Base-by-base conservation (phyloP, 2,797 vertebrate species). In the Microhierax caerulescens region DNA sequence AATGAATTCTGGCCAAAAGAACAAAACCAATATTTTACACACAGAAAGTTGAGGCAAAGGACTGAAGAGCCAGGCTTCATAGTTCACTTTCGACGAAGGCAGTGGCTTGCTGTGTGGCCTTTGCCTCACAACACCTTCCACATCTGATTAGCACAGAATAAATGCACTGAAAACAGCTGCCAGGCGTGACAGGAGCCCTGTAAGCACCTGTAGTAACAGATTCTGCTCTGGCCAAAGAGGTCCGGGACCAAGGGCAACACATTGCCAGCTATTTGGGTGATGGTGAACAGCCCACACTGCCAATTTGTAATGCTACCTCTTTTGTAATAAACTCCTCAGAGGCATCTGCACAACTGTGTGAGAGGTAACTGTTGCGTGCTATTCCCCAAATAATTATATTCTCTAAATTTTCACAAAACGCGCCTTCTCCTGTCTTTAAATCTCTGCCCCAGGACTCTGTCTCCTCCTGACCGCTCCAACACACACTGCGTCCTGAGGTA, bases 271-370 rank as follows among this genome's bases (percentile, higher is more conserved):
- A 77, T 95, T 11, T 85, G 70, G 92, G 94, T 94, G 92, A 96
- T 83, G 90, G 95, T 80, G 68, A 80, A 93, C 18, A 1, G 61
- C 10, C 56, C 51, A 1, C 47, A 0, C 30, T 94, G 96, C 90
- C 96, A 96, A 85, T 59, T n/a, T 83, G 94, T 16, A 95, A 95
- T 24, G 50, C 37, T 30, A 11, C 45, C 74, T 23, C 22, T 96
- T 95, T 90, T 5, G 3, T 69, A 96, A 97, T 1, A 34, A 88
- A 82, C 36, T 65, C 94, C 85, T 95, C 16, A 0, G 93, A 80
- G 97, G 50, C 90, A 77, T 68, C 93, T 80, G 54, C 90, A 93
- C 72, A 97, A 96, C 81, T 96, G 94, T 96, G 94, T 92, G 84
- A 28, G 1, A 96, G 90, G 92, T 92, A 87, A 96, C 82, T 83